A percentile compares a stretch with the other conserved stretches of the same genome.
Conservation (phyloP, 2,113 vertebrate genomes). For the Boleophthalmus pectinirostris region DNA sequence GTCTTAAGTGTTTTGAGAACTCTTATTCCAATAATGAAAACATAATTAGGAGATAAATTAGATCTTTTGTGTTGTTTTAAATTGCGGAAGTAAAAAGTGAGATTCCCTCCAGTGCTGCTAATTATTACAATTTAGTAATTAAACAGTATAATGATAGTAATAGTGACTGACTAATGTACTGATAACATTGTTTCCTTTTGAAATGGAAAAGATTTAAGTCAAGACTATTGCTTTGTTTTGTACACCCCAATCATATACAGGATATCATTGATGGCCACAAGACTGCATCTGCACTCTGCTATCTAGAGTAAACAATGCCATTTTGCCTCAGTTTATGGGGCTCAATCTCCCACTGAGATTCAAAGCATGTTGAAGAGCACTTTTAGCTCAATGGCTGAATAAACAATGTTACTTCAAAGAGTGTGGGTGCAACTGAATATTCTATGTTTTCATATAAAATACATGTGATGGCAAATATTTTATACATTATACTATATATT, state of each 20-base stretch:
- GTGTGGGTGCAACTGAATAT: background rate
- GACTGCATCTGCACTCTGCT: slow-evolving; percentile 23
- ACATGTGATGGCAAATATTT: background rate
- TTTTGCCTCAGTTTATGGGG: slow-evolving; percentile 34
- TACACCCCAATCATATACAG: background rate
- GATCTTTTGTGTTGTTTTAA: background rate
- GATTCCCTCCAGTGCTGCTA: background rate
- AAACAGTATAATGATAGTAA: background rate
- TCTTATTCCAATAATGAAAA: background rate
- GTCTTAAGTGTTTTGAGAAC: background rate
- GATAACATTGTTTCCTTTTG: background rate
- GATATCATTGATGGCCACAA: background rate
- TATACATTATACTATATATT: slow-evolving; percentile 17
- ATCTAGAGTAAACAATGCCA: slow-evolving; percentile 37
- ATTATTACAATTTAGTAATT: background rate
- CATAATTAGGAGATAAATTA: slow-evolving; percentile 1
- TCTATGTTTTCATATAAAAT: slow-evolving; percentile 22
- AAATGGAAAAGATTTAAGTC: background rate
- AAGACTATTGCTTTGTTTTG: background rate
- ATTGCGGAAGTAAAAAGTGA: background rate
- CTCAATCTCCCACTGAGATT: slow-evolving; percentile 39
- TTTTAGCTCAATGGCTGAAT: slow-evolving; percentile 24
- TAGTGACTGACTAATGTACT: background rate
- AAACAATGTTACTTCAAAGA: slow-evolving; percentile 33
- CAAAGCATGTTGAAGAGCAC: slow-evolving; percentile 26